These are phyloP conservation scores for Pygoscelis antarcticus DNA, from an alignment of 2,113 vertebrate genomes.

Conservation along the genomic window DNA sequence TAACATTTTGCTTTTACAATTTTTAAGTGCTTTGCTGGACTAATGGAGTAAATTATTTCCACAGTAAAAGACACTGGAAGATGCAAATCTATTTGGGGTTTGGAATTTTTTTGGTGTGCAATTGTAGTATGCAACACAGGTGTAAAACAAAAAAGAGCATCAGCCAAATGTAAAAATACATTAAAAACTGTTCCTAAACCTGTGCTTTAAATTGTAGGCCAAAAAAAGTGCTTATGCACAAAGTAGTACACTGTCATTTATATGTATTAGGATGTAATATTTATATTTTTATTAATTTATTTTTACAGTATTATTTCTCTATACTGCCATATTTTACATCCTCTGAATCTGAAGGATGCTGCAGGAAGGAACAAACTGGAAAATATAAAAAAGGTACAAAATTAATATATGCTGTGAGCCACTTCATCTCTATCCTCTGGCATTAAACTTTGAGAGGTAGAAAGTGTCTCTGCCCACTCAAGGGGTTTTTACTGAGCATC, in stretches of 20 bases:
- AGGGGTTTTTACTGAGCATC: not conserved
- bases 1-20: not conserved
- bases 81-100: not conserved
- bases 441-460: not conserved
- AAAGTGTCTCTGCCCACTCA: not conserved
- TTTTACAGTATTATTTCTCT: not conserved
- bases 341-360: not conserved
- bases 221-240: not conserved
- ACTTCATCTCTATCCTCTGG: not conserved
- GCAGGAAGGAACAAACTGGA: not conserved
- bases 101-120: not conserved
- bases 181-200: not conserved
- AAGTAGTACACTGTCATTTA: not conserved
- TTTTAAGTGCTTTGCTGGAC: not conserved
- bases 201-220: not conserved
- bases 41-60: not conserved
- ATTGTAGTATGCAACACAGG: not conserved
- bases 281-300: not conserved
- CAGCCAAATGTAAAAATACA: not conserved
- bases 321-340: not conserved
- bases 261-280: not conserved
- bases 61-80: not conserved
- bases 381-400: not conserved
- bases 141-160: not conserved
- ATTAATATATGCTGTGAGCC: not conserved